Conservation (phyloP, 2,888 invertebrate genomes). For the Chrysolina haemoptera region DNA sequence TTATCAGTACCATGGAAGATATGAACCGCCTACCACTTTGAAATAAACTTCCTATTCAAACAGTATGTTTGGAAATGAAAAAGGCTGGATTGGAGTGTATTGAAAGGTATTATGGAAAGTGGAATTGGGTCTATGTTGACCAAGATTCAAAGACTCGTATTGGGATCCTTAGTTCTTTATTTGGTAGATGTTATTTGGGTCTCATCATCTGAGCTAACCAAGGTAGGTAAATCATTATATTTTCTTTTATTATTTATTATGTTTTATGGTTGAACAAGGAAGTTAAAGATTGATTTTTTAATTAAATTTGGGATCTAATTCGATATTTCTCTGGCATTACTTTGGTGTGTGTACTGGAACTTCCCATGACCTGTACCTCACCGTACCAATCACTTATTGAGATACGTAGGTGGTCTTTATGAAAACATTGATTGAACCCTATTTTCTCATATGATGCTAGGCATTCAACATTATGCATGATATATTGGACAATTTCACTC, state of each 20-base stretch:
- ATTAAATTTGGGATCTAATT: too few relatives aligned
- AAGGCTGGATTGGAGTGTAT: slow-evolving; percentile 30
- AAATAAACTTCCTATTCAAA: slow-evolving; percentile 8
- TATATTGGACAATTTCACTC: too few relatives aligned
- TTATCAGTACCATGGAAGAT: slow-evolving; percentile 26
- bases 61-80: slow-evolving; percentile 43
- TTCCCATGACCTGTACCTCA: too few relatives aligned
- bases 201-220: slow-evolving; percentile 93
- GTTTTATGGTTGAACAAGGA: background rate
- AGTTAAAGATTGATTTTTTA: too few relatives aligned
- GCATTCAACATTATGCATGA: too few relatives aligned
- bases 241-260: background rate
- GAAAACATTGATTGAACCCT: too few relatives aligned
- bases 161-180: slow-evolving; percentile 89
- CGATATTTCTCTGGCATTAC: too few relatives aligned
- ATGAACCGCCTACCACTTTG: slow-evolving; percentile 35
- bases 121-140: slow-evolving; percentile 71
- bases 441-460: too few relatives aligned
- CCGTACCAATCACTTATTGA: too few relatives aligned
- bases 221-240: slow-evolving; percentile 74
- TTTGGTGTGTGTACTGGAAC: too few relatives aligned
- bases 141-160: slow-evolving; percentile 81
- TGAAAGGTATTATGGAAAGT: slow-evolving; percentile 44
- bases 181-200: slow-evolving; percentile 97
- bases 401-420: too few relatives aligned